These are phyloP conservation scores for human (Homo sapiens) DNA, from an alignment of 2,113 vertebrate species.

Conservation along the genomic window GRCh38 chr15:76765001-76765500, in stretches of 20 bases:
- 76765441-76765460: constrained; percentile 94
- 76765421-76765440: constrained; percentile 98
- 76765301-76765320: background rate
- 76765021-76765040: constrained; percentile 99
- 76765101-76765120: constrained; percentile 30
- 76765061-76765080: constrained; percentile 97
- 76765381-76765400: constrained; percentile 95
- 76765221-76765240: background rate
- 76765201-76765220: constrained; percentile 2
- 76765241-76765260: background rate
- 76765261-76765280: background rate
- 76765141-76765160: constrained; percentile 47
- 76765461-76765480: constrained; percentile 20
- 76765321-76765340: constrained; percentile 87
- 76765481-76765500: background rate
- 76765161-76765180: constrained; percentile 22
- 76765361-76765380: constrained; percentile 99
- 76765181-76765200: background rate
- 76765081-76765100: constrained; percentile 66
- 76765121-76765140: background rate
- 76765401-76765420: constrained; percentile 97
- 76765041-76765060: constrained; percentile 99
- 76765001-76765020: constrained; percentile 97
- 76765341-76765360: constrained; percentile 96
- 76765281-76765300: background rate